Conservation (phyloP, 2,113 vertebrate species). For the Azemiops feae region DNA sequence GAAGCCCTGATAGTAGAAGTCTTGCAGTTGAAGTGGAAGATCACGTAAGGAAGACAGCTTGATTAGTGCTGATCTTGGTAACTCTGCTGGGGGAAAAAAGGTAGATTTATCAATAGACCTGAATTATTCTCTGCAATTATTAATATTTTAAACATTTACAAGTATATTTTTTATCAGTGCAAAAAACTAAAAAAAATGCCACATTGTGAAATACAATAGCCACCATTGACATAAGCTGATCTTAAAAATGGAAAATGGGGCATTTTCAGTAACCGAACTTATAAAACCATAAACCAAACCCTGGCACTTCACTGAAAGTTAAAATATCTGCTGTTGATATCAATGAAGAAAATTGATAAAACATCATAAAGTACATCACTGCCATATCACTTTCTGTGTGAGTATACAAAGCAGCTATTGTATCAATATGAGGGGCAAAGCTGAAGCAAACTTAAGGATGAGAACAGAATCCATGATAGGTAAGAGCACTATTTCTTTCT, state of each 20-base stretch:
- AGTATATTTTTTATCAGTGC: neutral
- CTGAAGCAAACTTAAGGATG: neutral
- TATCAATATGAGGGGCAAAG: neutral
- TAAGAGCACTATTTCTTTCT: neutral
- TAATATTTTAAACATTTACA: conserved; percentile 23
- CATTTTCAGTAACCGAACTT: neutral
- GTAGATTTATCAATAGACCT: conserved; percentile 44
- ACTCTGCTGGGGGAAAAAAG: conserved; percentile 66
- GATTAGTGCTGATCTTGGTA: conserved; percentile 82
- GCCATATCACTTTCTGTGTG: neutral
- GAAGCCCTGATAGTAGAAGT: conserved; percentile 93
- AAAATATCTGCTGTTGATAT: neutral
- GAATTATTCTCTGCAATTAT: conserved; percentile 13
- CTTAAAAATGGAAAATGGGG: neutral
- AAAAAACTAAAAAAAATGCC: neutral
- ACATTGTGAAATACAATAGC: neutral
- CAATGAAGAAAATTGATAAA: neutral
- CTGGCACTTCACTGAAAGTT: neutral
- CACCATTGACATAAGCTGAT: neutral
- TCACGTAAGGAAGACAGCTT: conserved; percentile 86
- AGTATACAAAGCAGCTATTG: too few species aligned
- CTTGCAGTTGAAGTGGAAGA: conserved; percentile 89
- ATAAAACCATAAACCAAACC: neutral
- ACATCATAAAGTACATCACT: neutral
- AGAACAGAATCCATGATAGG: neutral